Conservation (phyloP, 2,113 vertebrate species). For the Seriola aureovittata region DNA sequence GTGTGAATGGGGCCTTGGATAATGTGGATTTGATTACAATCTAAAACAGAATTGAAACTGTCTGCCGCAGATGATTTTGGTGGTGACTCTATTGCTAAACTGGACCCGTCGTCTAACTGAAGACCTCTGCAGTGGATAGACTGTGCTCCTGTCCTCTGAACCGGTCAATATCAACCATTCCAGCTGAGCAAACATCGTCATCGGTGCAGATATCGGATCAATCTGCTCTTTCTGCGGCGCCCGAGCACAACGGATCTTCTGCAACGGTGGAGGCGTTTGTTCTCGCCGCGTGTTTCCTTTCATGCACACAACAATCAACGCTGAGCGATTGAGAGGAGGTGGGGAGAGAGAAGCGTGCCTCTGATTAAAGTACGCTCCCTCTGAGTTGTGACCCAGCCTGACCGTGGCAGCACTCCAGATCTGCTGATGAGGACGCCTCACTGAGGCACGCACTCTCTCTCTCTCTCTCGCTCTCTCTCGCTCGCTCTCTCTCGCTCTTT, state of each 20-base stretch:
- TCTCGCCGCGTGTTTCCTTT: slow-evolving; percentile 17
- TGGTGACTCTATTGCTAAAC: not conserved
- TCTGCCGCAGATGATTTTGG: not conserved
- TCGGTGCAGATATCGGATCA: slow-evolving; percentile 36
- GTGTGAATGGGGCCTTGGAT: not conserved
- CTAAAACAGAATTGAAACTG: not conserved
- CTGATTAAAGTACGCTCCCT: slow-evolving; percentile 54
- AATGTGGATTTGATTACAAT: not conserved
- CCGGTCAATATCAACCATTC: slow-evolving; percentile 33
- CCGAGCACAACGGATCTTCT: not conserved
- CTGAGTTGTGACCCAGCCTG: slow-evolving; percentile 56
- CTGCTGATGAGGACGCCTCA: slow-evolving; percentile 64
- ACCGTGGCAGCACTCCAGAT: slow-evolving; percentile 67
- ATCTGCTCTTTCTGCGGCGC: slow-evolving; percentile 22
- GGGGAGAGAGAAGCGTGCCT: slow-evolving; percentile 39
- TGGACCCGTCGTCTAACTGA: not conserved
- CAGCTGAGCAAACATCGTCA: slow-evolving; percentile 52
- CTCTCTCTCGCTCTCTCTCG: too few relatives aligned
- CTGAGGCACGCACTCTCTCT: not conserved
- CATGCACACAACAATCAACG: slow-evolving; percentile 33
- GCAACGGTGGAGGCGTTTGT: not conserved
- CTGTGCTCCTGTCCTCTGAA: slow-evolving; percentile 1
- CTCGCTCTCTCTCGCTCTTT: not conserved
- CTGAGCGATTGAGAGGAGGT: slow-evolving; percentile 4
- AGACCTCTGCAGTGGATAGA: not conserved